These are phyloP conservation scores for Zapornia atra DNA, from an alignment of 2,113 vertebrate genomes.

Conservation along the genomic window DNA sequence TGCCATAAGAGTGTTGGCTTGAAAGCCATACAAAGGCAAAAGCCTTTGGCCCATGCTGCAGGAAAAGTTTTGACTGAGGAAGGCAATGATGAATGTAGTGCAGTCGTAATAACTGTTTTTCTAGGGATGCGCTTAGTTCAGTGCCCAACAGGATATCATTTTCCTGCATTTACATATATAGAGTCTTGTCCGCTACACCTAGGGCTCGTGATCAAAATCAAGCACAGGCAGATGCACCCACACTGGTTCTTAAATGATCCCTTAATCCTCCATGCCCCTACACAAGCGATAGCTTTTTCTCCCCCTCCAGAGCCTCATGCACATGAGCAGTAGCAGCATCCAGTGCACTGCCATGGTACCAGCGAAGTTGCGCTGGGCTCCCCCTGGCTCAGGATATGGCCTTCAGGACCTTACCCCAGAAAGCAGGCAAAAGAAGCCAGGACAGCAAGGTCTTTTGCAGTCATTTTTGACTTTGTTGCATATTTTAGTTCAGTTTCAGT, in stretches of 20 bases:
- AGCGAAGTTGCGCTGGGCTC: not conserved
- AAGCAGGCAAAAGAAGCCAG: not conserved
- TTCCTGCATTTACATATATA: not conserved
- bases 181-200: not conserved
- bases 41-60: not conserved
- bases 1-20: not conserved
- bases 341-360: not conserved
- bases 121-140: not conserved
- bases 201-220: not conserved
- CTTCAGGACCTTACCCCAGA: not conserved
- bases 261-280: not conserved
- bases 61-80: not conserved
- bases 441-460: not conserved
- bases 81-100: not conserved
- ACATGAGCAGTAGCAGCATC: not conserved
- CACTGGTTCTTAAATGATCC: not conserved
- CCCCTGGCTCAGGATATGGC: not conserved
- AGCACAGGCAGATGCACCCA: not conserved
- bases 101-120: not conserved
- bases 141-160: not conserved
- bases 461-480: not conserved
- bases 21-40: not conserved
- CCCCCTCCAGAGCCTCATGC: rapidly evolving
- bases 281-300: not conserved
- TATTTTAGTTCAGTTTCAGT: not conserved